Evolutionary conservation across 1,140 invertebrate species (phyloP), one percentile per base, ranked within the genome.

Genomic region (Coelopa frigida): DNA sequence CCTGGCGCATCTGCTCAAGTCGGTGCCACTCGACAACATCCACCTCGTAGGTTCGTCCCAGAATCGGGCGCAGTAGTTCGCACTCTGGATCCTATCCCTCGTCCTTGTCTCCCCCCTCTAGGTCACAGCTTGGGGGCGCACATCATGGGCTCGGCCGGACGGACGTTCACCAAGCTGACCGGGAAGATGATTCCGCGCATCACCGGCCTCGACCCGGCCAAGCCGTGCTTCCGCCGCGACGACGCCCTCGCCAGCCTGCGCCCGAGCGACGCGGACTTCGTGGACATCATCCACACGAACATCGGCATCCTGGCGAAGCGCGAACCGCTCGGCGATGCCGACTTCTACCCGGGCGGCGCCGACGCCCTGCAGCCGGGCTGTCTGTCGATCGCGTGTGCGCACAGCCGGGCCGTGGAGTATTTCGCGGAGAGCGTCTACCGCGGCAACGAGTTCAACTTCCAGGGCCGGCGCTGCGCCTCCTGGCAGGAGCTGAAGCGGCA

Each of bases 271-370:
- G 80, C 79, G 0, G 59, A 67, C 24, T 75, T 78, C 37, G 76
- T 82, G 0, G 85, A 88, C 54, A 74, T 85, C 0, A 80, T 89
- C 50, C 85, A 88, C 53, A 86, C 82, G 0, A 85, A 84, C 56
- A 78, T 75, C 4, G 83, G 83, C 0, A 77, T 80, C 29, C 76
- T 85, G 52, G 85, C 58, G 5, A 65, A 67, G 39, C 44, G 51
- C 1, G 55, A 56, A n/a, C 58, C 61, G 0, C 22, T 66, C 6
- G 67, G 87, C 3, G 75, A 84, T 54, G 77, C 74, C 1, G 87
- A 91, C 65, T 89, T 90, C 65, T 90, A 80, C 67, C 84, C 85
- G 0, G 55, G 55, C 4, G 66, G 67, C 8, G 50, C 51, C n/a
- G 47, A 55, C 45, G 52, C 63, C n/a, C 51, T 69, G 46, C 74